A percentile compares a stretch with the other conserved stretches of the same genome.
Conservation (phyloP, 2,888 invertebrate species). For the Cabera pusaria region DNA sequence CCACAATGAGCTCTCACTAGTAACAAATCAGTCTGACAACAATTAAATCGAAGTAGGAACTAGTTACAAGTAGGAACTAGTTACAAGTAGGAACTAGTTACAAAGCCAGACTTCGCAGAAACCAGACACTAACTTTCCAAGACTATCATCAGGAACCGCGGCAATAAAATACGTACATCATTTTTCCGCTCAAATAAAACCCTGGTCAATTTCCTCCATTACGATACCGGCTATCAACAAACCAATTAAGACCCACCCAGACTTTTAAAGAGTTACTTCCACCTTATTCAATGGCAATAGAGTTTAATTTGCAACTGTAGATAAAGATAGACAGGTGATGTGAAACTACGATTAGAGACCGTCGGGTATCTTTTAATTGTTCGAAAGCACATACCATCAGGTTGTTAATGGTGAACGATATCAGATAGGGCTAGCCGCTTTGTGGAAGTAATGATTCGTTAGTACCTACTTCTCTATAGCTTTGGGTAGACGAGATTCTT, state of each 20-base stretch:
- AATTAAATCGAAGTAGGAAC: too few species aligned
- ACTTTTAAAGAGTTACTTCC: slow-evolving; percentile 7
- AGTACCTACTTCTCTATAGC: neutral
- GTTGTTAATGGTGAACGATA: slow-evolving; percentile 28
- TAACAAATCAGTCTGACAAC: too few species aligned
- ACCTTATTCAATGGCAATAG: slow-evolving; percentile 23
- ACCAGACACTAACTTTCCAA: neutral
- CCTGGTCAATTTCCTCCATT: slow-evolving; percentile 15
- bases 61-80: too few species aligned
- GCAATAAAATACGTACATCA: slow-evolving; percentile 11
- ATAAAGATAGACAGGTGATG: slow-evolving; percentile 32
- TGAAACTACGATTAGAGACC: slow-evolving; percentile 54
- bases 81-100: too few species aligned
- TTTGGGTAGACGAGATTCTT: slow-evolving; percentile 19
- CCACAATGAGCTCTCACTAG: too few species aligned
- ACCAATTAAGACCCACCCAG: slow-evolving; percentile 20
- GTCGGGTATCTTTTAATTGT: slow-evolving; percentile 63
- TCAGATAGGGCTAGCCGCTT: slow-evolving; percentile 21
- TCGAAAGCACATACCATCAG: slow-evolving; percentile 63
- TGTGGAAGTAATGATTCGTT: slow-evolving; percentile 20
- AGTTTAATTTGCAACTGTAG: slow-evolving; percentile 27
- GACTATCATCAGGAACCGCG: slow-evolving; percentile 8
- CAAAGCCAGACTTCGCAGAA: neutral
- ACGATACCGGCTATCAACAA: slow-evolving; percentile 22
- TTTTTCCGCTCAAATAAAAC: slow-evolving; percentile 20